Conservation (phyloP, 2,797 vertebrate species). For the Gallinago nigripennis region DNA sequence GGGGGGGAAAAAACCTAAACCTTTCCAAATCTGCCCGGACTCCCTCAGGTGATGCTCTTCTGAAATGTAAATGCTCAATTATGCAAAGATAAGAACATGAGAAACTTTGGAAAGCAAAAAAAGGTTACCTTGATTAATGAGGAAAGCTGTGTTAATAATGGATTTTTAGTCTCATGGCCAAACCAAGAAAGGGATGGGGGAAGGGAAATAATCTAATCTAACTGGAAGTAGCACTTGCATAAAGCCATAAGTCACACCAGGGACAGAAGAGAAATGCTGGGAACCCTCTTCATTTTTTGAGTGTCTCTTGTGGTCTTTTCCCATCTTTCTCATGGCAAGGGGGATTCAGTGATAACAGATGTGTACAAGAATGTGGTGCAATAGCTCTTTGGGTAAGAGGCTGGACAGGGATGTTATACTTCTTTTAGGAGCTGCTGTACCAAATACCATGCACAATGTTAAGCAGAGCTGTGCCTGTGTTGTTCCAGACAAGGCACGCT, state of each 20-base stretch:
- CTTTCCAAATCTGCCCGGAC: slow-evolving; percentile 28
- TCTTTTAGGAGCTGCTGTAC: not conserved
- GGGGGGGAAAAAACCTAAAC: not conserved
- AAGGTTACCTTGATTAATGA: slow-evolving; percentile 60
- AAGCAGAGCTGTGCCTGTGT: not conserved
- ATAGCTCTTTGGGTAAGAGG: not conserved
- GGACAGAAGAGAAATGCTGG: not conserved
- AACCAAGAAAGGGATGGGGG: not conserved
- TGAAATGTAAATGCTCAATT: slow-evolving; percentile 65
- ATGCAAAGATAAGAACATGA: slow-evolving; percentile 65
- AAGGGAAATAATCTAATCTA: not conserved
- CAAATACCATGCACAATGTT: rapidly evolving
- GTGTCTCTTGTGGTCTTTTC: not conserved
- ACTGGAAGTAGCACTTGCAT: not conserved
- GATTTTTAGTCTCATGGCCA: slow-evolving; percentile 35
- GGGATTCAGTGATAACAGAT: not conserved
- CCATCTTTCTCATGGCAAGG: not conserved
- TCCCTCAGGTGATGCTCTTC: slow-evolving; percentile 60
- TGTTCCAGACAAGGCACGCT: not conserved
- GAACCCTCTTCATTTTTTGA: not conserved
- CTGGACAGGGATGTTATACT: not conserved
- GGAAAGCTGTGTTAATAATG: slow-evolving; percentile 42
- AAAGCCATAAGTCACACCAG: not conserved
- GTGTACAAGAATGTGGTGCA: rapidly evolving
- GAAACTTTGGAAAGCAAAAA: slow-evolving; percentile 56